These are phyloP conservation scores for Netelia virgata DNA, from an alignment of 2,888 invertebrate species.

Conservation along the genomic window DNA sequence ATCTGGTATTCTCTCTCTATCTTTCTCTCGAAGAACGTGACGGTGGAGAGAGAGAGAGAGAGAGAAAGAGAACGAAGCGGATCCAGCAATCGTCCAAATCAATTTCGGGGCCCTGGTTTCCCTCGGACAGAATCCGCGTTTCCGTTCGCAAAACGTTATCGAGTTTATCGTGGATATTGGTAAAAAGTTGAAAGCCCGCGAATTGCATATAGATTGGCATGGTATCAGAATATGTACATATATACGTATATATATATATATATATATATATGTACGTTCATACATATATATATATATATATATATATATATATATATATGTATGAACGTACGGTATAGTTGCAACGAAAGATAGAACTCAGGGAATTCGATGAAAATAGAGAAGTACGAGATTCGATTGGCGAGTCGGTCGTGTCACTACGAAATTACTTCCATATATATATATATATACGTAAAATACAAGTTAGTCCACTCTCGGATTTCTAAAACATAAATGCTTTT, in stretches of 20 bases:
- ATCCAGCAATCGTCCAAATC: slow-evolving; percentile 46
- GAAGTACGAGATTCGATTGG: slow-evolving; percentile 43
- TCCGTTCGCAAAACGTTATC: slow-evolving; percentile 52
- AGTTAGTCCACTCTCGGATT: not conserved
- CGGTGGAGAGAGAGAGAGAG: too few species aligned
- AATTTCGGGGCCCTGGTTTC: slow-evolving; percentile 51
- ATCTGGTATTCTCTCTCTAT: not conserved
- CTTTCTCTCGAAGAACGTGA: too few species aligned
- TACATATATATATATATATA: too few species aligned
- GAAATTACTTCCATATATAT: not conserved
- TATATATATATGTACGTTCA: not conserved
- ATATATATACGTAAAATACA: not conserved
- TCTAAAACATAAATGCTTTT: too few species aligned
- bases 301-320: slow-evolving; percentile 3
- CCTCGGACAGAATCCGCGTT: not conserved
- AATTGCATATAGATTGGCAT: slow-evolving; percentile 40
- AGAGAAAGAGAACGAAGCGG: not conserved
- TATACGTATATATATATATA: slow-evolving; percentile 3
- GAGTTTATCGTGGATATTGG: slow-evolving; percentile 55
- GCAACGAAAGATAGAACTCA: slow-evolving; percentile 26
- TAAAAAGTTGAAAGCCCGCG: slow-evolving; percentile 47
- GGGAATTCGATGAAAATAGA: slow-evolving; percentile 42
- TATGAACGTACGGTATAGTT: not conserved
- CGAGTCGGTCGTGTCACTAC: slow-evolving; percentile 6
- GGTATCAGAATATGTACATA: not conserved